Evolutionary conservation across 2,888 invertebrate species (phyloP).

Genomic region (Euspilapteryx auroguttella): DNA sequence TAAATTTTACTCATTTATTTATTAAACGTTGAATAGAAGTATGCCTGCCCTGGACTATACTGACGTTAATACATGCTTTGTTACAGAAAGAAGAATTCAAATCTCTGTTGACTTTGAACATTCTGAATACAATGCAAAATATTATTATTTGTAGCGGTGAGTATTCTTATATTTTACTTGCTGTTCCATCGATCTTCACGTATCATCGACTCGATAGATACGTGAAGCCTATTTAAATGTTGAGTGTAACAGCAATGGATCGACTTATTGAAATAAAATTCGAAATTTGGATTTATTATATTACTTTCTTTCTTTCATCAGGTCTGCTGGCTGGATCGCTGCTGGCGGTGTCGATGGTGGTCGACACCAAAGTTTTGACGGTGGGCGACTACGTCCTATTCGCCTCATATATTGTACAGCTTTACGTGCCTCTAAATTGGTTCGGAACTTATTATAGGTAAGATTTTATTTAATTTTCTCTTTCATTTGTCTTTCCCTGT

Average conservation of each 20-base stretch:
- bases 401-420: conserved; percentile 90
- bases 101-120: conserved; percentile 80
- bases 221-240: no score
- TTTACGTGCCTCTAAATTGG: conserved; percentile 96
- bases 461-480: no score
- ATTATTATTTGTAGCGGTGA: conserved; percentile 75
- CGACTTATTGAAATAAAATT: no score
- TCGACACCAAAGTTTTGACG: conserved; percentile 67
- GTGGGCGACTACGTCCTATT: conserved; percentile 97
- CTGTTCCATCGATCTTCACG: no score
- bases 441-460: conserved; percentile 97
- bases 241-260: no score
- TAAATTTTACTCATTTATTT: no score
- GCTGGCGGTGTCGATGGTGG: conserved; percentile 86
- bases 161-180: conserved; percentile 8
- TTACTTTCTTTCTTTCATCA: conserved; percentile 12
- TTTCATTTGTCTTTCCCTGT: no score
- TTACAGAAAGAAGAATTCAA: conserved; percentile 88
- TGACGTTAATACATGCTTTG: no score
- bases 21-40: no score
- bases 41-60: no score
- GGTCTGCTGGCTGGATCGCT: conserved; percentile 87
- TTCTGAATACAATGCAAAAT: conserved; percentile 91
- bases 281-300: no score
- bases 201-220: no score